Percentiles rank a stretch among this genome's conserved stretches.
These are phyloP conservation scores for Telmatherina bonti DNA, from an alignment of 2,797 vertebrate species.

Conservation along the genomic window DNA sequence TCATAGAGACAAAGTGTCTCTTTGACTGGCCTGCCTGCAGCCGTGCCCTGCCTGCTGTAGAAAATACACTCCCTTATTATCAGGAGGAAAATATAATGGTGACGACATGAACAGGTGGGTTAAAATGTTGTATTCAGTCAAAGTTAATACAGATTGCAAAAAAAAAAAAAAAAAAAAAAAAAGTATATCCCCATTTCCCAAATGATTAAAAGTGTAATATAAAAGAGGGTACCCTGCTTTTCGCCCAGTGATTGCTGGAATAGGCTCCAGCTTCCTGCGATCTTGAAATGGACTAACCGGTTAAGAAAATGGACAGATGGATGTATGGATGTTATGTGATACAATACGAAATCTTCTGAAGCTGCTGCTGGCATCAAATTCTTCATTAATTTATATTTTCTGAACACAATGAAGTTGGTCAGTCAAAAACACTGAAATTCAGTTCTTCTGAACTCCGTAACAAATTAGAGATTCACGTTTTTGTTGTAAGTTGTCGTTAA, in stretches of 20 bases:
- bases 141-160: background rate
- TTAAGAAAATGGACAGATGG: too few relatives aligned
- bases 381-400: background rate
- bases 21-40: background rate
- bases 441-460: background rate
- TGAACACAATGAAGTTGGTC: background rate
- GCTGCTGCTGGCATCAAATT: background rate
- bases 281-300: too few relatives aligned
- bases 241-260: too few relatives aligned
- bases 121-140: too few relatives aligned
- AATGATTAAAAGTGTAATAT: background rate
- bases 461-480: background rate
- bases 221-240: too few relatives aligned
- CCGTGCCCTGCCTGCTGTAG: too few relatives aligned
- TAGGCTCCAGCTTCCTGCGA: too few relatives aligned
- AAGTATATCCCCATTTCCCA: background rate
- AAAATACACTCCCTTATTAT: background rate
- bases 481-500: background rate
- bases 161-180: background rate
- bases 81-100: background rate
- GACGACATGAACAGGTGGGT: background rate
- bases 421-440: background rate
- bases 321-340: background rate
- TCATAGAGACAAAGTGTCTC: background rate
- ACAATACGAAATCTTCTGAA: background rate